Evolutionary conservation across 2,888 invertebrate genomes (phyloP).

Genomic region (Alentia gelatinosa): DNA sequence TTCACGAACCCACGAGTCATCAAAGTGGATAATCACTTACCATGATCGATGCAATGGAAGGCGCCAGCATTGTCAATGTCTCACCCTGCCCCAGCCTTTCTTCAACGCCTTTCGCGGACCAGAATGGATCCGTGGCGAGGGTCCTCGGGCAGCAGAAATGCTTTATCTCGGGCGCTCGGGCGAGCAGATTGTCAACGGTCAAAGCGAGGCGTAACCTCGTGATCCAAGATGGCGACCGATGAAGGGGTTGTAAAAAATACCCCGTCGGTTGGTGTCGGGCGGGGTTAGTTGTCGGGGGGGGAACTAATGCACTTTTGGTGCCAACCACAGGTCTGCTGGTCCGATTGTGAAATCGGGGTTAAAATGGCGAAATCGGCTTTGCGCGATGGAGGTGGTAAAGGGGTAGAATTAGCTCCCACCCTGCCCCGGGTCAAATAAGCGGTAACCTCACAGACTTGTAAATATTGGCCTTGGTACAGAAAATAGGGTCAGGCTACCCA

Average conservation of each 20-base stretch:
- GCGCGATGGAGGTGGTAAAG: neutral
- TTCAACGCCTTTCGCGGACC: neutral
- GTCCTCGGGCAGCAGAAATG: neutral
- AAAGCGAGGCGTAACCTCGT: neutral
- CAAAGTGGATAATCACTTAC: slow-evolving; percentile 11
- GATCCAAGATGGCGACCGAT: slow-evolving; percentile 24
- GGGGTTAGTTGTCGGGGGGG: neutral
- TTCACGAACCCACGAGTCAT: neutral
- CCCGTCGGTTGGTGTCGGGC: neutral
- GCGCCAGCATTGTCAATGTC: neutral
- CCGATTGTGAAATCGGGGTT: neutral
- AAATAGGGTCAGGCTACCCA: no score
- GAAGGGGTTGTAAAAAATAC: neutral
- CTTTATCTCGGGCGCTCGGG: neutral
- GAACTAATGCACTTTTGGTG: slow-evolving; percentile 45
- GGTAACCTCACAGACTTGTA: slow-evolving; percentile 27
- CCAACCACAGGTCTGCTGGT: neutral
- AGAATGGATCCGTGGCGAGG: neutral
- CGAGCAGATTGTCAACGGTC: neutral
- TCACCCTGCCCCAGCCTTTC: neutral
- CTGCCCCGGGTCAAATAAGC: slow-evolving; percentile 6
- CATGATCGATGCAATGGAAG: neutral
- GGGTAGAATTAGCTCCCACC: neutral
- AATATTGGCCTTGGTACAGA: neutral
- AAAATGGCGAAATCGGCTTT: neutral